These are phyloP conservation scores for Helogale parvula DNA, from an alignment of 2,113 vertebrate genomes.

Conservation along the genomic window DNA sequence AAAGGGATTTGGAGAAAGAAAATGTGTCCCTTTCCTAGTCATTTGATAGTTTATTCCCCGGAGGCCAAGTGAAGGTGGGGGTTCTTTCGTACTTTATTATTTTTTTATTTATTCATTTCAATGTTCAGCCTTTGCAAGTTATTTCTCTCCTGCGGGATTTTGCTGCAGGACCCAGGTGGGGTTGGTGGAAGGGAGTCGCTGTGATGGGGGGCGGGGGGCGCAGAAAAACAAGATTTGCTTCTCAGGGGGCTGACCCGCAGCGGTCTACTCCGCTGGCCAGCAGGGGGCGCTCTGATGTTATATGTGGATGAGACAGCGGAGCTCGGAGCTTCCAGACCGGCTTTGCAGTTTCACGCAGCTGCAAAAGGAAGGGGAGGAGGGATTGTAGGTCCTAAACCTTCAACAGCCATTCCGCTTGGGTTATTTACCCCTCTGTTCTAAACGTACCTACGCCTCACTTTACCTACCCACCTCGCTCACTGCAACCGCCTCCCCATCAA, in stretches of 20 bases:
- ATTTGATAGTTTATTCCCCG: neutral
- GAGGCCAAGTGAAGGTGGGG: neutral
- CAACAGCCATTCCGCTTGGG: conserved; percentile 52
- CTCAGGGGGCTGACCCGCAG: conserved; percentile 27
- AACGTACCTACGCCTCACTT: conserved; percentile 50
- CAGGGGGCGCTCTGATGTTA: conserved; percentile 94
- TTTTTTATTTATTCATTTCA: conserved; percentile 28
- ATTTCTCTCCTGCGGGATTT: neutral
- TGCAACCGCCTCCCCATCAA: conserved; percentile 9
- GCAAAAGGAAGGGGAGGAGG: conserved; percentile 3
- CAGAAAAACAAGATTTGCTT: neutral
- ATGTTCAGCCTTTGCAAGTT: conserved; percentile 37
- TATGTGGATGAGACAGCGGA: conserved; percentile 55
- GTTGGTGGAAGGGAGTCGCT: neutral
- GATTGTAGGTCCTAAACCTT: conserved; percentile 47
- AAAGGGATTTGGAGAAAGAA: conserved; percentile 40
- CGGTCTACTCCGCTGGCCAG: conserved; percentile 80
- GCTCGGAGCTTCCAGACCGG: neutral
- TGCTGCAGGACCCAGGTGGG: neutral
- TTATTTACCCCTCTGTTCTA: conserved; percentile 60
- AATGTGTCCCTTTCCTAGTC: neutral
- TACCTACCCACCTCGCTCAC: neutral
- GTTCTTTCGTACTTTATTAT: conserved; percentile 1
- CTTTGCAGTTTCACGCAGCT: conserved; percentile 69
- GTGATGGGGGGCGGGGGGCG: neutral